Evolutionary conservation across 2,888 invertebrate genomes (phyloP).

Genomic region (Leptothorax acervorum): DNA sequence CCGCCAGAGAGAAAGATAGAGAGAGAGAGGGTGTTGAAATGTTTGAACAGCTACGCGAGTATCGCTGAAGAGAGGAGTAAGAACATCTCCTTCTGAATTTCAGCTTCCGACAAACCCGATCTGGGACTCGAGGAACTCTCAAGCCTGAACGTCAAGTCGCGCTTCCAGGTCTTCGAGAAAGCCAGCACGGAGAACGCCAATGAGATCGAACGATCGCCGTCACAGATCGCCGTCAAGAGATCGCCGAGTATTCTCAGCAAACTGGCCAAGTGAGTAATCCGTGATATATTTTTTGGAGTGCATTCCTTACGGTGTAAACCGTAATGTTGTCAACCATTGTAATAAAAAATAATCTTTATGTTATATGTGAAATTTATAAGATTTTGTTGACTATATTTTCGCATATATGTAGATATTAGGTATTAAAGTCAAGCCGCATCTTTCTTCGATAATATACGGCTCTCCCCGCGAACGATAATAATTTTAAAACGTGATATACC

Average conservation of each 20-base stretch:
- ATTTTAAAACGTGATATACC: slow-evolving; percentile 50
- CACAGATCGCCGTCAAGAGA: slow-evolving; percentile 88
- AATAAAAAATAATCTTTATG: neutral
- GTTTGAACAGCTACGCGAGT: neutral
- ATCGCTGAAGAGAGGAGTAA: neutral
- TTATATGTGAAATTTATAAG: neutral
- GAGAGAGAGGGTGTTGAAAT: slow-evolving; percentile 14
- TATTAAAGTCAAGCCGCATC: neutral
- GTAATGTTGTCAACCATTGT: too few relatives aligned
- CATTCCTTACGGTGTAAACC: neutral
- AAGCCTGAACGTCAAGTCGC: slow-evolving; percentile 93
- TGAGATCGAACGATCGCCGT: slow-evolving; percentile 86
- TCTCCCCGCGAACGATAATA: slow-evolving; percentile 26
- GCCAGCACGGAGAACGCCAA: slow-evolving; percentile 85
- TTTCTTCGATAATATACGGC: slow-evolving; percentile 14
- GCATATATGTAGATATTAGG: neutral
- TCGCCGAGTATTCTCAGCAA: slow-evolving; percentile 93
- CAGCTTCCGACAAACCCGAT: slow-evolving; percentile 95
- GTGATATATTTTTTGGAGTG: neutral
- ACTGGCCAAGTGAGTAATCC: slow-evolving; percentile 90
- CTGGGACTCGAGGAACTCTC: slow-evolving; percentile 94
- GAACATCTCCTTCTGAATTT: slow-evolving; percentile 31
- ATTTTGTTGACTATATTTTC: neutral
- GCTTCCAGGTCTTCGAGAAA: slow-evolving; percentile 94
- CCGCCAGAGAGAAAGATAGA: neutral